Percentiles rank a stretch among this genome's conserved stretches.
phyloP scores from a whole-genome alignment of 2,113 vertebrate genomes.

The Camarhynchus parvulus region DNA sequence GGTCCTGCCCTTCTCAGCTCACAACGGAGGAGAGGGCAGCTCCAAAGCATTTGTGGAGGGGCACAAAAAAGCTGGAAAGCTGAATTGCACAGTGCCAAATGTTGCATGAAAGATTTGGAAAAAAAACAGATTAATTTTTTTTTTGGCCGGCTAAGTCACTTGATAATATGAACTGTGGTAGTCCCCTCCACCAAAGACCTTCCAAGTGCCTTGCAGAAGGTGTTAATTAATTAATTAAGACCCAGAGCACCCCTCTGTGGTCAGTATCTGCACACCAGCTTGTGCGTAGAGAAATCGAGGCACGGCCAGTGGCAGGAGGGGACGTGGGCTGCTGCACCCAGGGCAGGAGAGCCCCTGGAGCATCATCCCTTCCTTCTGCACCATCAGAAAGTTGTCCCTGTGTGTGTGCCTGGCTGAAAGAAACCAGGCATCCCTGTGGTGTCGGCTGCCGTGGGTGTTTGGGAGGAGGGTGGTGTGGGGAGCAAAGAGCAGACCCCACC shows the following conservation, averaged over 20 bases:
- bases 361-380: neutral
- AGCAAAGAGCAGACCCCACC: neutral
- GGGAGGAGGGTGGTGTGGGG: neutral
- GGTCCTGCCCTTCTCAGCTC: neutral
- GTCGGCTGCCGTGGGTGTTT: accelerated
- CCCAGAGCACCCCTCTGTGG: slow-evolving; percentile 57
- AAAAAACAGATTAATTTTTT: neutral
- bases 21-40: neutral
- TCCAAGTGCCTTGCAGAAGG: neutral
- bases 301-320: accelerated
- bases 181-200: neutral
- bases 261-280: slow-evolving; percentile 15
- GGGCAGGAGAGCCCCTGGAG: neutral
- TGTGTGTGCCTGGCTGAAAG: accelerated
- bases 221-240: slow-evolving; percentile 67
- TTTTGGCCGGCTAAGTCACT: neutral
- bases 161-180: neutral
- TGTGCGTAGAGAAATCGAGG: neutral
- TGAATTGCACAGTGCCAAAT: neutral
- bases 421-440: neutral
- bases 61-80: neutral
- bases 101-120: neutral
- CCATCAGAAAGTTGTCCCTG: accelerated
- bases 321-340: accelerated
- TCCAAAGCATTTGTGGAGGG: neutral